Conservation (phyloP, 2,113 vertebrate species). For the Rynchops niger region DNA sequence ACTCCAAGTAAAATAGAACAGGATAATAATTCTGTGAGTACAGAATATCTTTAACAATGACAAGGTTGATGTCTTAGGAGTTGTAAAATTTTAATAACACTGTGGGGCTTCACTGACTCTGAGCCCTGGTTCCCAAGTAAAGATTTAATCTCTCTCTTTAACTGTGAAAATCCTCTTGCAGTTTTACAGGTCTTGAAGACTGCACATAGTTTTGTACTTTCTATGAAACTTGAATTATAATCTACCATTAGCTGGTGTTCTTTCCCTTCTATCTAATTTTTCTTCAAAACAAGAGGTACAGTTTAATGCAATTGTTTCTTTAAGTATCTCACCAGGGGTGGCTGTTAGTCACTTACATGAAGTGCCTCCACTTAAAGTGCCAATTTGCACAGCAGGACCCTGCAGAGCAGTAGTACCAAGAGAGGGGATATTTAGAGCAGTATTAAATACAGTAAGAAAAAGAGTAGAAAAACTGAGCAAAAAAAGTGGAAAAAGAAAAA, state of each 20-base stretch:
- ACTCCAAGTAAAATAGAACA: not conserved
- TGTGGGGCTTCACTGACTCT: not conserved
- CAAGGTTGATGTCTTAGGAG: not conserved
- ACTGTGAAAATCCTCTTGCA: not conserved
- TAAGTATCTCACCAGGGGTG: conserved; percentile 43
- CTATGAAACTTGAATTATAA: not conserved
- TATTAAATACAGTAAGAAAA: conserved; percentile 25
- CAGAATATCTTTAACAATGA: not conserved
- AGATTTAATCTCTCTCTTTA: not conserved
- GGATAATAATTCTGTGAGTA: not conserved
- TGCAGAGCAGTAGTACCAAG: not conserved
- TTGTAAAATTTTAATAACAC: not conserved
- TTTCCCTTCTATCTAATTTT: conserved; percentile 17
- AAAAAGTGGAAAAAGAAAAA: not conserved
- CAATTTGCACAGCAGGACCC: conserved; percentile 44
- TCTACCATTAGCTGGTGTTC: conserved; percentile 2
- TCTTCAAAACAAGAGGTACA: not conserved
- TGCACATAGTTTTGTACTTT: not conserved
- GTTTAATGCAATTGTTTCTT: conserved; percentile 43
- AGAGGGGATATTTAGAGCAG: conserved; percentile 3
- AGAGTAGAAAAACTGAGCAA: not conserved
- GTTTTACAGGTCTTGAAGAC: conserved; percentile 4
- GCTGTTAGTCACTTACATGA: not conserved
- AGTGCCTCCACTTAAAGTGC: conserved; percentile 16
- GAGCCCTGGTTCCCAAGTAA: not conserved